Base-by-base conservation (phyloP, 2,113 vertebrate genomes). In the Forbesichthys agassizii region DNA sequence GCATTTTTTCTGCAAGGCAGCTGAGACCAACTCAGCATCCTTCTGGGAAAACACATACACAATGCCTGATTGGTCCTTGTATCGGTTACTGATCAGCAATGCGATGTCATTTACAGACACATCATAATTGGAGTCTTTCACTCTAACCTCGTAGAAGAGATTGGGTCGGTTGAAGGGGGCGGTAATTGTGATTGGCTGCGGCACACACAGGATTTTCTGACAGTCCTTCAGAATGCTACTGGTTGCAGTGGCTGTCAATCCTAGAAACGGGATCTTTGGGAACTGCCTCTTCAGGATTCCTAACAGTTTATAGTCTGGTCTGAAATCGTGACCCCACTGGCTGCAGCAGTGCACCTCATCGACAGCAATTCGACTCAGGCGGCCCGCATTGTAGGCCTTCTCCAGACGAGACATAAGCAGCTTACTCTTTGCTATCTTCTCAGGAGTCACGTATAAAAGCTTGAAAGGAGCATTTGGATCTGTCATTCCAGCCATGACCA, bases 281-380 rank as follows among this genome's bases (percentile, higher is more conserved):
- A 99, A 99, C 84, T 99, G 98, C 9, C 98, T 94, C 88, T 99
- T 99, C 80, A 99, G 85, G 78, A 99, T 98, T 9, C 96, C 98
- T 61, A 99, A 92, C 11, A 95, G 88, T 61, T 99, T 99, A 79
- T 98, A 99, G 84, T 99, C 98, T 98, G 96, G 96, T 82, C 97
- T 94, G 92, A 99, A 99, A 79, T 99, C 98, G 0, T 99, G 97
- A 1, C 98, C 98, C 98, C 98, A 99, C 42, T 99, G 98, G 74
- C 98, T 99, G 75, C 98, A 99, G 86, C 98, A 99, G 33, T 99
- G 98, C 66, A 99, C 97, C 79, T 99, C 98, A 16, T 99, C 98
- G 57, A 99, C 94, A 1, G 97, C 96, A 0, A 98, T 90, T 0
- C 92, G 95, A 47, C 92, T 89, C 9, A 99, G 90, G 20, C 93